phyloP scores from a whole-genome alignment of 92 coral and sea anemone genomes.

The Porites evermanni region DNA sequence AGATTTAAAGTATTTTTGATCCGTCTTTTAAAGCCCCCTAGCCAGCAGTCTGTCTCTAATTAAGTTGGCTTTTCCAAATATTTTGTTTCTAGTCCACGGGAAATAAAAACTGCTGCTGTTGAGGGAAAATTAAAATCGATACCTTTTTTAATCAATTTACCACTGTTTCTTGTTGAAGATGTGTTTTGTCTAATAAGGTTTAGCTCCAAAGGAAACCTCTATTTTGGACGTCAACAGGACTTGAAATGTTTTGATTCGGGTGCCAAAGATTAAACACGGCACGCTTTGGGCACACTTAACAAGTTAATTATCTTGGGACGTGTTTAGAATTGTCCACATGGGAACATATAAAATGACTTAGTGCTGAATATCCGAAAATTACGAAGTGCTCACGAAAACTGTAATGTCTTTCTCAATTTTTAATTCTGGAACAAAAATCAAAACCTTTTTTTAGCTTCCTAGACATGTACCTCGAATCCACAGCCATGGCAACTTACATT shows the following conservation, averaged over 20 bases:
- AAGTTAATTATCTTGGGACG: conserved; percentile 1
- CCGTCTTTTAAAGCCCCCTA: conserved; percentile 17
- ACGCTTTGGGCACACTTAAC: conserved; percentile 28
- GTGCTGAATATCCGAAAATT: conserved; percentile 1
- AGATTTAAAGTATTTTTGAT: conserved; percentile 12
- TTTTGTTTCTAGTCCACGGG: conserved; percentile 33
- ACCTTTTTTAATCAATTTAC: conserved; percentile 10
- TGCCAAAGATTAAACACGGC: conserved; percentile 35
- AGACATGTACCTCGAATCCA: not conserved
- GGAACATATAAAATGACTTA: not conserved
- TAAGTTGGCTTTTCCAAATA: conserved; percentile 34
- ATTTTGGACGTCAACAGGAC: not conserved
- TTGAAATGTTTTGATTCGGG: conserved; percentile 26
- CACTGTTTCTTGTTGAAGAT: not conserved
- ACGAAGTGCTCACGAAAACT: not conserved
- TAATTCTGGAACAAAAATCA: not conserved
- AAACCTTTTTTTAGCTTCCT: not conserved
- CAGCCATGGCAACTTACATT: not conserved
- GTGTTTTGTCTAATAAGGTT: conserved; percentile 20
- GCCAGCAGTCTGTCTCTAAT: not conserved
- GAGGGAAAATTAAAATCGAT: not conserved
- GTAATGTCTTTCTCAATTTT: not conserved
- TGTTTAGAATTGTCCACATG: conserved; percentile 24
- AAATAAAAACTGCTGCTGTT: conserved; percentile 28
- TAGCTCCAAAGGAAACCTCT: not conserved